Conservation (phyloP, 2,888 invertebrate species). For the Hemaris fuciformis region DNA sequence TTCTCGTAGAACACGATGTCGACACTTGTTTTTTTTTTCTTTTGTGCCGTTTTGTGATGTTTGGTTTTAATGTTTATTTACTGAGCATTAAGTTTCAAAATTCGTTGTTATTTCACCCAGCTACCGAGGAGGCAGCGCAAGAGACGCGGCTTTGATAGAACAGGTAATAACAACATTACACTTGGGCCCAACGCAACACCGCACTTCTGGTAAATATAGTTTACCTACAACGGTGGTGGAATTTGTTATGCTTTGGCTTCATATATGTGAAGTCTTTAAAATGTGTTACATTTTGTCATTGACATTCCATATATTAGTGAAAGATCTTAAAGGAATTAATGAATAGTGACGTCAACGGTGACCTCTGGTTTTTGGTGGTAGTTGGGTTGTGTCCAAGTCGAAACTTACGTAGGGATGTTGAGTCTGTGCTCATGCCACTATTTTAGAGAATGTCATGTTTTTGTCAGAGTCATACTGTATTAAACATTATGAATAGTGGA, state of each 20-base stretch:
- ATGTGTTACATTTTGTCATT: conserved; percentile 5
- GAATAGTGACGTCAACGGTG: conserved; percentile 24
- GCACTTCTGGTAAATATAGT: conserved; percentile 34
- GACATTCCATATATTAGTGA: conserved; percentile 18
- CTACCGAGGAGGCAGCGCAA: conserved; percentile 81
- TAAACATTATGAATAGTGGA: not conserved
- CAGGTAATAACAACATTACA: conserved; percentile 74
- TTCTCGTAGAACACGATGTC: conserved; percentile 52
- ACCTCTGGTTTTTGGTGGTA: conserved; percentile 34
- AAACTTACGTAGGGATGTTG: conserved; percentile 61
- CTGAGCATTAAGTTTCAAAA: conserved; percentile 75
- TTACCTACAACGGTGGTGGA: conserved; percentile 44
- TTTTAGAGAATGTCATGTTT: conserved; percentile 28
- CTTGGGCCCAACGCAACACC: conserved; percentile 70
- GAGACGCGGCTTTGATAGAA: conserved; percentile 82
- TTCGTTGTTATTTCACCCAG: conserved; percentile 81
- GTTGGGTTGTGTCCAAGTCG: conserved; percentile 78
- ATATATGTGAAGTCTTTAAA: conserved; percentile 16
- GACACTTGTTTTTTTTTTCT: conserved; percentile 55
- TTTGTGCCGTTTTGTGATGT: conserved; percentile 80
- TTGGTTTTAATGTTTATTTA: conserved; percentile 77
- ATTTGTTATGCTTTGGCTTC: conserved; percentile 20
- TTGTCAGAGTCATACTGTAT: not conserved
- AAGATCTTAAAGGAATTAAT: conserved; percentile 20
- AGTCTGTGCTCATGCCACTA: conserved; percentile 57